Base-by-base conservation (phyloP, 1,140 invertebrate genomes). In the Uloborus diversus region DNA sequence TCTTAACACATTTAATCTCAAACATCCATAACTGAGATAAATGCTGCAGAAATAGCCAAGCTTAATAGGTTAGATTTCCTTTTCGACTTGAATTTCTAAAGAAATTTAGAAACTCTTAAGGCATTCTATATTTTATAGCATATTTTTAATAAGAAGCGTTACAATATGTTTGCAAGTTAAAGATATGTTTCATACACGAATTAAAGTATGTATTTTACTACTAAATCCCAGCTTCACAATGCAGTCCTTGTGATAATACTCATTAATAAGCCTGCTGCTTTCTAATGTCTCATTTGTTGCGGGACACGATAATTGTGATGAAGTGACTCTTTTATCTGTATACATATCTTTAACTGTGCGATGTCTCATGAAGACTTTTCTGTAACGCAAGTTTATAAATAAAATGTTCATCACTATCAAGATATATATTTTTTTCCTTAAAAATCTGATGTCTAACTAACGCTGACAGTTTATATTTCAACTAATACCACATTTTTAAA, bases 371-470 rank as follows among this genome's bases (percentile, higher is more conserved):
- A 68, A 75, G 51, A 35, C 59, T 49, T 75, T 75, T 75, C 71
- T 75, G 71, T 75, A 75, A 75, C 71, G 59, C 71, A 75, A 75
- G 30, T 75, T 75, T 75, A 75, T 75, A 64, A 75, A 75, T 75
- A 75, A 75, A 75, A 75, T 64, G 47, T 75, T 75, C 71, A 75
- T 75, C 71, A 75, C 71, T 75, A 64, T 27, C 7, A 59, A 7
- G 13, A n/a, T 17, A 20, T 53, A n/a, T 17, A n/a, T 53, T 17
- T 42, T 42, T 13, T 42, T 17, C 17, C 37, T 42, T 42, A 1
- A 42, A 42, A n/a, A n/a, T n/a, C n/a, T n/a, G n/a, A n/a, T n/a
- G n/a, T n/a, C n/a, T n/a, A n/a, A n/a, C n/a, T n/a, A n/a, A n/a
- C n/a, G n/a, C n/a, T n/a, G n/a, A n/a, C n/a, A n/a, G n/a, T n/a